Base-by-base conservation (phyloP, 1,140 invertebrate genomes). In the Riptortus pedestris region DNA sequence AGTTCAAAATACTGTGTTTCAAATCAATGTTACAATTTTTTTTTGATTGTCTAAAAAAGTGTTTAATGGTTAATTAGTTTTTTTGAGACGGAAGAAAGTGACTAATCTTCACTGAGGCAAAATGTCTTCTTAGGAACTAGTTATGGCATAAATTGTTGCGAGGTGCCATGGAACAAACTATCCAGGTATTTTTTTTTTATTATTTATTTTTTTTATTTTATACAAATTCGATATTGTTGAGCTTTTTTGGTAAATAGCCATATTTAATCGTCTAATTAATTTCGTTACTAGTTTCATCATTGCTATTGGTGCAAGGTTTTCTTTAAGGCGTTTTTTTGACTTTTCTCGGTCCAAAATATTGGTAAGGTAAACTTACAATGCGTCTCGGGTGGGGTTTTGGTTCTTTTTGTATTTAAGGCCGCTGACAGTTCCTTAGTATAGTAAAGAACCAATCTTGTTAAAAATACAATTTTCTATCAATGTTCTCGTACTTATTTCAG, bases 91-190 rank as follows among this genome's bases (percentile, higher is more conserved):
- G 18, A 55, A 24, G 24, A 14, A 18, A 26, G 22, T 18, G 14
- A 24, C 24, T 26, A 12, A 12, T 59, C 33, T 59, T 59, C 57
- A 38, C 22, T 22, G n/a, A 11, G 57, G 31, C 57, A 59, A 59
- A 26, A 59, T 59, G 57, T 59, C 57, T 59, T 29, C 26, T 7
- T 38, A 20, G 16, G 18, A 29, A n/a, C 48, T 55, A 63, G 62
- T 51, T 26, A 63, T 63, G 62, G 62, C 62, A 52, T 63, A 63
- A 52, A 38, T 63, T 28, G 51, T 27, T 20, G 27, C 48, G 31
- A 63, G 62, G 22, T 18, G 62, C 62, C 62, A 63, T 63, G 62
- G 62, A 63, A 48, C 43, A 47, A 31, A 52, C 18, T 63, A 63
- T 63, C 28, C 62, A 63, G 47, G 62, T 63, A 63, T 31, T 2